These are phyloP conservation scores for Ciconia maguari DNA, from an alignment of 2,113 vertebrate species.

Conservation along the genomic window DNA sequence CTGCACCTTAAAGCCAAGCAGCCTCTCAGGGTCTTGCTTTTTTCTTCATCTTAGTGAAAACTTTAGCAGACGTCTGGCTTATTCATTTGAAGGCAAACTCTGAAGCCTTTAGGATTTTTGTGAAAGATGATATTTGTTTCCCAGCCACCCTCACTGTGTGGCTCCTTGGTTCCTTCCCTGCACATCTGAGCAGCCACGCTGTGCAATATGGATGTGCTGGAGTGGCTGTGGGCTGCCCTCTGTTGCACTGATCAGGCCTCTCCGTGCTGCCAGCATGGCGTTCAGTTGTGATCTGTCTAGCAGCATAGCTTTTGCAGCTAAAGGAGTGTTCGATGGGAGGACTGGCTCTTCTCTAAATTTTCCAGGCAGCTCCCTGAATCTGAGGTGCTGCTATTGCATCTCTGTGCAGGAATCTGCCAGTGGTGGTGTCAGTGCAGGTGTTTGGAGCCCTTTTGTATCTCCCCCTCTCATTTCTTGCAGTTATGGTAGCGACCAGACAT, in stretches of 20 bases:
- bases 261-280: neutral
- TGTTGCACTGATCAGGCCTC: neutral
- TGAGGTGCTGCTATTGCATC: neutral
- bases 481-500: constrained; percentile 91
- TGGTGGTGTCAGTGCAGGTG: neutral
- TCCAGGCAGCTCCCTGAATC: neutral
- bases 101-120: neutral
- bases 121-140: neutral
- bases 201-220: neutral
- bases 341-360: neutral
- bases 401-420: neutral
- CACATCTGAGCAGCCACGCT: neutral
- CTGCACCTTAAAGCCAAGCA: neutral
- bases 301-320: neutral
- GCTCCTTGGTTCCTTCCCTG: neutral
- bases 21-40: neutral
- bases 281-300: neutral
- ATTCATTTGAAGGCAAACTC: neutral
- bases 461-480: constrained; percentile 59
- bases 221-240: neutral
- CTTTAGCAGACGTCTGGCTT: neutral
- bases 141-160: neutral
- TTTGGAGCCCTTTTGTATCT: neutral
- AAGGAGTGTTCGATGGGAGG: neutral
- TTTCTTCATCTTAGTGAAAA: neutral